Evolutionary conservation across 1,140 invertebrate genomes (phyloP).

Genomic region (Atta cephalotes): DNA sequence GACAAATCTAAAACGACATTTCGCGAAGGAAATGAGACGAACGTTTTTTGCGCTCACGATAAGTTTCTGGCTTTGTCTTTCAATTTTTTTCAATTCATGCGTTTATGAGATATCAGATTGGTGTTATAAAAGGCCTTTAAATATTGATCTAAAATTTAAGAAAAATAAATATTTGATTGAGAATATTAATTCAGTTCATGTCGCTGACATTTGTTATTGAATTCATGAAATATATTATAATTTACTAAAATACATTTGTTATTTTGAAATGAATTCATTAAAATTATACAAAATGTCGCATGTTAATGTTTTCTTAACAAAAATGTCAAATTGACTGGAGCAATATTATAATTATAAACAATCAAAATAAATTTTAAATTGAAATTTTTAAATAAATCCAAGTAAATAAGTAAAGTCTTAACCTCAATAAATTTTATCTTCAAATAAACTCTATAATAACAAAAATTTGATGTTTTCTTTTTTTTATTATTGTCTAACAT

Average conservation of each 20-base stretch:
- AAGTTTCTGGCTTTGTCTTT: neutral
- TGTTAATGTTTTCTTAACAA: too few relatives aligned
- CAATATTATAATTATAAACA: neutral
- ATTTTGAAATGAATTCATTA: too few relatives aligned
- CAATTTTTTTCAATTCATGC: conserved; percentile 27
- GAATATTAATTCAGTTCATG: too few relatives aligned
- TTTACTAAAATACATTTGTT: too few relatives aligned
- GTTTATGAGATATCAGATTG: conserved; percentile 17
- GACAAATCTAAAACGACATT: conserved; percentile 50
- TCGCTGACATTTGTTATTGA: too few relatives aligned
- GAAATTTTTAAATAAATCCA: neutral
- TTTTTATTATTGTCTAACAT: neutral
- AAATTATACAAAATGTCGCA: too few relatives aligned
- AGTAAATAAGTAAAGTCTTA: neutral
- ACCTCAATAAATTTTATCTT: neutral
- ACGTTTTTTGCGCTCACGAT: neutral
- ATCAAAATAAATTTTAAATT: neutral
- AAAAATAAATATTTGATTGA: too few relatives aligned
- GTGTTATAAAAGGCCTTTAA: neutral
- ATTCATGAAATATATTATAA: too few relatives aligned
- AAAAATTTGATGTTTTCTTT: neutral
- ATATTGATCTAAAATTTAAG: neutral
- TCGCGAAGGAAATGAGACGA: conserved; percentile 54
- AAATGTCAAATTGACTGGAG: too few relatives aligned
- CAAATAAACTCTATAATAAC: neutral